Evolutionary conservation across 2,888 invertebrate genomes (phyloP).

Genomic region (Eristalinus sepulchralis): DNA sequence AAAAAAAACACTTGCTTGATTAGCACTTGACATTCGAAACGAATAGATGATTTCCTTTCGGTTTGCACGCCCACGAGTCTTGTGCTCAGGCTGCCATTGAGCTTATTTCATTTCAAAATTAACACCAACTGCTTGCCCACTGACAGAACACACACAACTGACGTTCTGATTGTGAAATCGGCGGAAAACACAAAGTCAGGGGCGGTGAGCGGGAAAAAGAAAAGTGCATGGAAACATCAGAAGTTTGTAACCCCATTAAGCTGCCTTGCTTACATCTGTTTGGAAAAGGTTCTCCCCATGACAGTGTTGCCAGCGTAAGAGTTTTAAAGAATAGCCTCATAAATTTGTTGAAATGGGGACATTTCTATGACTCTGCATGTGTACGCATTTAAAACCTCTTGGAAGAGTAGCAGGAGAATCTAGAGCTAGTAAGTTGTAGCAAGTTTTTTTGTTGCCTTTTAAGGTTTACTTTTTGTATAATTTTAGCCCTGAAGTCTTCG

Average conservation of each 20-base stretch:
- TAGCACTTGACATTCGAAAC: background rate
- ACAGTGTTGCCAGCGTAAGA: background rate
- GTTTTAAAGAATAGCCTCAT: background rate
- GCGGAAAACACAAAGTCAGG: too few species aligned
- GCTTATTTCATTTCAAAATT: constrained; percentile 31
- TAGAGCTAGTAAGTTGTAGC: too few species aligned
- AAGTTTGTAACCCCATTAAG: background rate
- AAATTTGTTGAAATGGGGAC: background rate
- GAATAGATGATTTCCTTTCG: background rate
- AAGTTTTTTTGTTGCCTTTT: too few species aligned
- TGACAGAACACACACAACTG: constrained; percentile 24
- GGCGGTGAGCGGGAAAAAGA: background rate
- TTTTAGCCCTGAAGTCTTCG: too few species aligned
- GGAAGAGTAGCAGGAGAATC: too few species aligned
- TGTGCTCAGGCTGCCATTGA: constrained; percentile 13
- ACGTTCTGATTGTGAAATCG: constrained; percentile 25
- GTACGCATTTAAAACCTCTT: too few species aligned
- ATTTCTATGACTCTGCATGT: too few species aligned
- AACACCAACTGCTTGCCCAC: constrained; percentile 21
- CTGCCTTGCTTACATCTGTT: background rate
- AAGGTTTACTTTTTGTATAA: too few species aligned
- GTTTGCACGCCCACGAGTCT: background rate
- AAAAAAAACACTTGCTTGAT: background rate
- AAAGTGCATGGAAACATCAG: background rate
- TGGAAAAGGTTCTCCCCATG: background rate